These are phyloP conservation scores for Athalia circularis DNA, from an alignment of 2,888 invertebrate genomes.

Conservation along the genomic window DNA sequence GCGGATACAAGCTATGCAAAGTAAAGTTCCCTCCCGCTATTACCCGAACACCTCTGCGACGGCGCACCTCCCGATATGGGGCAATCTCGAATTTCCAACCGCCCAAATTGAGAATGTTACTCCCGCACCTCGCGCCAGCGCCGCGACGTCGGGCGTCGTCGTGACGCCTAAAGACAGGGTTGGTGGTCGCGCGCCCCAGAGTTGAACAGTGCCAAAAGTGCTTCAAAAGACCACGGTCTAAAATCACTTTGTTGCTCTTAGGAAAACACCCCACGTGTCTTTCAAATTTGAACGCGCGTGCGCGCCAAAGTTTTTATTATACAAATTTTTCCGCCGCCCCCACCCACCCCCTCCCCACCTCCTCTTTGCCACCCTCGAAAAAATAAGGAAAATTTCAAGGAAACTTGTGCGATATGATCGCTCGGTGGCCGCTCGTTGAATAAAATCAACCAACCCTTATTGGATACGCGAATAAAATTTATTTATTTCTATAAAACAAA, in stretches of 20 bases:
- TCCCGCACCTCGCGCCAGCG: conserved; percentile 65
- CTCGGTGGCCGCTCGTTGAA: no score
- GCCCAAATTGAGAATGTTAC: conserved; percentile 80
- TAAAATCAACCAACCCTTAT: no score
- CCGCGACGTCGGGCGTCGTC: conserved; percentile 47
- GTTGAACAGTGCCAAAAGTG: conserved; percentile 66
- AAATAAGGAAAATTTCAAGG: no score
- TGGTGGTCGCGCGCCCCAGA: conserved; percentile 50
- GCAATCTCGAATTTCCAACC: conserved; percentile 83
- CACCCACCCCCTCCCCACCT: not conserved
- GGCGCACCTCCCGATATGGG: conserved; percentile 80
- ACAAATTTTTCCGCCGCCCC: not conserved
- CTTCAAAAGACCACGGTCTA: conserved; percentile 63
- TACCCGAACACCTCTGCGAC: conserved; percentile 66
- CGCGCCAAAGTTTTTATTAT: not conserved
- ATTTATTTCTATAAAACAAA: no score
- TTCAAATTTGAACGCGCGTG: not conserved
- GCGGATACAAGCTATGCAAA: conserved; percentile 7
- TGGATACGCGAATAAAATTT: no score
- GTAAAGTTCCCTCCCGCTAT: conserved; percentile 60
- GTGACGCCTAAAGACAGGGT: conserved; percentile 47
- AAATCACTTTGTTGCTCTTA: conserved; percentile 40
- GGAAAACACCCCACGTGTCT: conserved; percentile 30
- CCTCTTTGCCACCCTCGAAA: not conserved
- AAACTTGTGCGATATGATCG: no score